Percentiles rank a stretch among this genome's conserved stretches.
These are phyloP conservation scores for Epinephelus cyanopodus DNA, from an alignment of 2,113 vertebrate genomes.

Conservation along the genomic window DNA sequence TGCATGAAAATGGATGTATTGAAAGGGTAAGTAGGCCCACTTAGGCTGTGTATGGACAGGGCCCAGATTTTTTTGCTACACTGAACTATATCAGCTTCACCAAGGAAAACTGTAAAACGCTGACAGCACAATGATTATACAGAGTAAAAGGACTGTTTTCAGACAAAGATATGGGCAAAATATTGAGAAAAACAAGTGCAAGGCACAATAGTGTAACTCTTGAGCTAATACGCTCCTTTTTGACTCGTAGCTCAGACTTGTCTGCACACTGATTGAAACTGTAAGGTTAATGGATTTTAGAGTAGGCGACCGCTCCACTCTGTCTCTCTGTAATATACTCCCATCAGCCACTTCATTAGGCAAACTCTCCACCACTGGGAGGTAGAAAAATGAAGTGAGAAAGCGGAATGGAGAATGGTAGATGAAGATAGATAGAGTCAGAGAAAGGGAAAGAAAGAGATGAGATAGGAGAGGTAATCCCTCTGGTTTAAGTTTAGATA, in stretches of 20 bases:
- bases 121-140: neutral
- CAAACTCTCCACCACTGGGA: constrained; percentile 73
- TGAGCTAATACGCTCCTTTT: constrained; percentile 57
- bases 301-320: constrained; percentile 78
- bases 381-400: constrained; percentile 73
- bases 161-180: constrained; percentile 33
- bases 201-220: constrained; percentile 51
- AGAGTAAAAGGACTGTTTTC: constrained; percentile 2
- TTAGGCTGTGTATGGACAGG: no score
- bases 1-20: neutral
- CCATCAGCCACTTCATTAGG: constrained; percentile 83
- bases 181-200: constrained; percentile 41
- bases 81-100: neutral
- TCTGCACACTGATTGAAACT: constrained; percentile 75
- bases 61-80: neutral
- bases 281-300: constrained; percentile 84
- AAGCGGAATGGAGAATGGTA: constrained; percentile 56
- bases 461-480: constrained; percentile 42
- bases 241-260: constrained; percentile 68
- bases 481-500: constrained; percentile 43
- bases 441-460: constrained; percentile 49
- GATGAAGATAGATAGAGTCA: constrained; percentile 64
- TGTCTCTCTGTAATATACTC: constrained; percentile 81
- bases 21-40: neutral
- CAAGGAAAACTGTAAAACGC: neutral